Base-by-base conservation (phyloP, 1,140 invertebrate genomes). In the Pachypeltis micranthus region DNA sequence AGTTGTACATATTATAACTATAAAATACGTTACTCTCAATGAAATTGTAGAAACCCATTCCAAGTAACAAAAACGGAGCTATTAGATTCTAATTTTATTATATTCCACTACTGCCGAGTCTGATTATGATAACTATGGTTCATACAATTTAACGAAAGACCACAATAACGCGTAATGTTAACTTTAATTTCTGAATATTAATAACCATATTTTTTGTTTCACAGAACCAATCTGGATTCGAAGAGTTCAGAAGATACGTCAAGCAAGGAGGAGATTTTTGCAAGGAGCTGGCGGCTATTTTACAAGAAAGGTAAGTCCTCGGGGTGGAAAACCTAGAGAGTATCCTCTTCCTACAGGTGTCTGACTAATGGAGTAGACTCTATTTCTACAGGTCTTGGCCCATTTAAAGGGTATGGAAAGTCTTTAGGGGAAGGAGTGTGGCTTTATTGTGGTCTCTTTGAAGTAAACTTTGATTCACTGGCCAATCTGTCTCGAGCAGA, bases 221-320 rank as follows among this genome's bases (percentile, higher is more conserved):
- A 25, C 79, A 95, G 91, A 90, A 83, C 66, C 87, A 90, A 75
- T 90, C 90, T 75, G 91, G 91, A 14, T 96, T 96, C 74, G 91
- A 95, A 71, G 93, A 96, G 72, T 78, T 96, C 26, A 81, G 91
- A 63, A 84, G 88, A 66, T 91, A 92, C 72, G 86, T 96, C 64
- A 94, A 94, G 74, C 90, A 93, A 74, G 91, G 92, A 21, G 89
- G 88, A 51, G 93, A 96, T 73, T 93, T 96, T 71, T 92, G 89
- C 76, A 95, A 95, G 72, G 92, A 96, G 71, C 77, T 96, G 25
- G 83, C 90, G 0, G 76, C 83, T 39, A 90, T 96, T 68, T 76
- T 96, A 62, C 89, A 93, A 75, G 93, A 96, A 79, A 88, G 92
- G 91, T 93, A 77, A 76, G 26, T n/a, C n/a, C n/a, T n/a, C n/a